Evolutionary conservation across 2,797 vertebrate species (phyloP).

Genomic region (Nannoperca obscura): DNA sequence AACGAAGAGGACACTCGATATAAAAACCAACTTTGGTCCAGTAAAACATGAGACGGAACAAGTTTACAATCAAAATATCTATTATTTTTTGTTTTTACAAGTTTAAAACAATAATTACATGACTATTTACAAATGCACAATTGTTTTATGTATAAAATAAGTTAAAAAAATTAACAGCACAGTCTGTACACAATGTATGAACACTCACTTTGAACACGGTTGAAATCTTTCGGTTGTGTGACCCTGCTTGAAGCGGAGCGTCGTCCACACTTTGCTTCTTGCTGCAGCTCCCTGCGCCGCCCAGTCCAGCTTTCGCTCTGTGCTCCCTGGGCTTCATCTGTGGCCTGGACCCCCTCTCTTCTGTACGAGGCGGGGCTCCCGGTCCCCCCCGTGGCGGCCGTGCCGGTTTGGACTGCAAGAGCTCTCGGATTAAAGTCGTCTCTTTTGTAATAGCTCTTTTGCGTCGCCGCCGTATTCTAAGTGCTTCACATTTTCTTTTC

Average conservation of each 20-base stretch:
- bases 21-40: conserved; percentile 97
- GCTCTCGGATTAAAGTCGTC: conserved; percentile 64
- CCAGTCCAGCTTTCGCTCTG: conserved; percentile 64
- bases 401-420: conserved; percentile 53
- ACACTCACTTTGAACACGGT: conserved; percentile 80
- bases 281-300: conserved; percentile 82
- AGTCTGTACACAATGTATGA: conserved; percentile 87
- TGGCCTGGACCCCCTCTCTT: conserved; percentile 19
- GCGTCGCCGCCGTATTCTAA: conserved; percentile 65
- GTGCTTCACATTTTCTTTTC: conserved; percentile 76
- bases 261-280: conserved; percentile 20
- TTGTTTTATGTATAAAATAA: conserved; percentile 99
- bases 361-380: conserved; percentile 21
- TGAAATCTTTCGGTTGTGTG: conserved; percentile 73
- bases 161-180: conserved; percentile 94
- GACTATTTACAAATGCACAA: conserved; percentile 99
- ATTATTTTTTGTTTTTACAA: conserved; percentile 93
- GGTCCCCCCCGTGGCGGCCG: background rate
- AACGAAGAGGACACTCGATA: conserved; percentile 86
- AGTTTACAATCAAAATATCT: conserved; percentile 97
- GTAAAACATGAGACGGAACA: conserved; percentile 94
- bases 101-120: conserved; percentile 98
- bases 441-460: conserved; percentile 67
- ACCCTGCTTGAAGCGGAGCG: conserved; percentile 61
- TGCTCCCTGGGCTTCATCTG: conserved; percentile 40